Conservation (phyloP, 2,113 vertebrate species). For the Galemys pyrenaicus region DNA sequence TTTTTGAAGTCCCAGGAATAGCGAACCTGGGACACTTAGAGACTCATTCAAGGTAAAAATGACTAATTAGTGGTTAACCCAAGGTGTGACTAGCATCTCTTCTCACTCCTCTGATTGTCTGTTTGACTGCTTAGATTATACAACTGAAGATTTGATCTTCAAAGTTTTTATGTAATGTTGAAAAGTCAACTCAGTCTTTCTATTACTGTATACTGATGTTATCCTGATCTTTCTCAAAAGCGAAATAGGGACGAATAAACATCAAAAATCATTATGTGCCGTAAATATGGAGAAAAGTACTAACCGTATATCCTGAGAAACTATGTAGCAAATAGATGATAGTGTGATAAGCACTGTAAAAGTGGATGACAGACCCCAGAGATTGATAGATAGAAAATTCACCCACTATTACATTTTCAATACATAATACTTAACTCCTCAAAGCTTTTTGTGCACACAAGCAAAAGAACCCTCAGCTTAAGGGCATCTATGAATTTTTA, state of each 20-base stretch:
- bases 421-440: constrained; percentile 56
- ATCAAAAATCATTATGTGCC: constrained; percentile 35
- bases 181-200: constrained; percentile 66
- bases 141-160: constrained; percentile 33
- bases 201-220: constrained; percentile 42
- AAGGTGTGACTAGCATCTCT: background rate
- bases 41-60: background rate
- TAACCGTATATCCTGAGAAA: constrained; percentile 30
- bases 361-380: constrained; percentile 29
- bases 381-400: constrained; percentile 51
- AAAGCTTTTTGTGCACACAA: constrained; percentile 57
- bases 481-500: constrained; percentile 71
- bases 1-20: background rate
- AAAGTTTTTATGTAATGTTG: constrained; percentile 35
- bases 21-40: background rate
- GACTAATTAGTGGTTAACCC: background rate
- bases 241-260: constrained; percentile 57
- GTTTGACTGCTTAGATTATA: constrained; percentile 4
- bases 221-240: constrained; percentile 62
- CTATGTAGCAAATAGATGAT: constrained; percentile 30
- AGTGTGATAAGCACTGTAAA: background rate
- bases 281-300: constrained; percentile 47
- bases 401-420: constrained; percentile 60
- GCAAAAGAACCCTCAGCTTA: constrained; percentile 53
- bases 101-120: background rate